Base-by-base conservation (phyloP, 2,888 invertebrate species). In the Xanthia togata region DNA sequence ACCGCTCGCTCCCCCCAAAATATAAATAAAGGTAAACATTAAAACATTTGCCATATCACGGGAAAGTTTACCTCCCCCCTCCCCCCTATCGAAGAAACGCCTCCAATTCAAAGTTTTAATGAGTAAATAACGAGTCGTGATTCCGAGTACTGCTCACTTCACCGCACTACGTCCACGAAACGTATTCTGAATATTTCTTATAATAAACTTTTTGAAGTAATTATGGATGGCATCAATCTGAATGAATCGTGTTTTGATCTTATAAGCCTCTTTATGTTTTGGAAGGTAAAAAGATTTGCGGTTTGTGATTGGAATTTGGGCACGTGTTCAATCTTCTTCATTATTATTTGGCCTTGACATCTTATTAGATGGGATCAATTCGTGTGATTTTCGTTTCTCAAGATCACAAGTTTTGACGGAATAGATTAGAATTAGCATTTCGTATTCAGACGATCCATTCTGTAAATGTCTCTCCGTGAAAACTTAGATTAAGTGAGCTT, bases 21-120 rank as follows among this genome's bases (percentile, higher is more conserved):
- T 89, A 86, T 86, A 84, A 88, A 89, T 87, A 86, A 87, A 89
- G 76, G 87, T 87, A 90, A 92, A 93, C 88, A 90, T 90, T 86
- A 90, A 68, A 92, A 93, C 89, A 90, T 90, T 79, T 67, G 81
- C 83, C 82, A 81, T 87, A 89, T 92, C 91, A 93, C 92, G 92
- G 92, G 89, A 91, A 94, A 94, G 91, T 94, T 93, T 91, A 90
- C 91, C 89, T 89, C 20, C 62, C 17, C 77, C 84, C 89, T 81
- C 89, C 3, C 86, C 79, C 83, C 90, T 87, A 91, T 92, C 92
- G 91, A 88, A 82, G 91, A 92, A 92, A 91, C 92, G 92, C 91
- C 92, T 92, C 91, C 93, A 93, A 94, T 94, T 90, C 91, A 84
- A 95, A 95, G 93, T 95, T 95, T 94, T 95, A 95, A 95, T 95